Evolutionary conservation across 2,797 vertebrate genomes (phyloP), one percentile per base, ranked within the genome.

Genomic region (Sebastes minor): DNA sequence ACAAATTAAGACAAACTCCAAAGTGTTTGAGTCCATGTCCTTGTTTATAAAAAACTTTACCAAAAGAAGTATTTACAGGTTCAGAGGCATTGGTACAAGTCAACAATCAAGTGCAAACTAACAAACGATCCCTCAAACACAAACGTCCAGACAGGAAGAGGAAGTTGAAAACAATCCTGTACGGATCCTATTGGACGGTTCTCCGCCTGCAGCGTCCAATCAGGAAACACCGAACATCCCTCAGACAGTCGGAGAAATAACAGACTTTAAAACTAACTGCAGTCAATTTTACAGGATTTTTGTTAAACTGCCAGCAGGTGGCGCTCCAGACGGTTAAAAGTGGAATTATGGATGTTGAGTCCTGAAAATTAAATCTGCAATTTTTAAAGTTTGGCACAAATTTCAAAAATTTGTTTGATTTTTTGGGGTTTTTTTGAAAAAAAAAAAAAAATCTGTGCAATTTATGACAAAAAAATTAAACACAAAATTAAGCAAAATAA

Each of bases 31-130:
- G 76, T 89, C 69, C 79, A 91, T n/a, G 59, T 85, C 72, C 52
- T 46, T 69, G 71, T 91, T 93, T 94, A 89, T 92, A 94, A 61
- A 90, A 92, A 94, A 91, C 56, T 83, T 90, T 88, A 89, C 78
- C 88, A 88, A 90, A 91, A 83, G 55, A 89, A 92, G 81, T 91
- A 89, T 93, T 12, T 92, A 93, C 91, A 93, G 32, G 78, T 81
- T 87, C 82, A 88, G 84, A 90, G 82, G 80, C 86, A 88, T 79
- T 8, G 55, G 12, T 76, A 91, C 82, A 89, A 84, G 79, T 78
- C 66, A 86, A 83, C 67, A 84, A 79, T 65, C 80, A 22, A 75
- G 82, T 78, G 73, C 80, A 89, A 88, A 85, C 23, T 7, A 56
- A 80, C 79, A 81, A 52, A 73, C 22, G 2, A 53, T 32, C 8